These are phyloP conservation scores for Coregonus clupeaformis DNA, from an alignment of 2,113 vertebrate genomes.

Conservation along the genomic window DNA sequence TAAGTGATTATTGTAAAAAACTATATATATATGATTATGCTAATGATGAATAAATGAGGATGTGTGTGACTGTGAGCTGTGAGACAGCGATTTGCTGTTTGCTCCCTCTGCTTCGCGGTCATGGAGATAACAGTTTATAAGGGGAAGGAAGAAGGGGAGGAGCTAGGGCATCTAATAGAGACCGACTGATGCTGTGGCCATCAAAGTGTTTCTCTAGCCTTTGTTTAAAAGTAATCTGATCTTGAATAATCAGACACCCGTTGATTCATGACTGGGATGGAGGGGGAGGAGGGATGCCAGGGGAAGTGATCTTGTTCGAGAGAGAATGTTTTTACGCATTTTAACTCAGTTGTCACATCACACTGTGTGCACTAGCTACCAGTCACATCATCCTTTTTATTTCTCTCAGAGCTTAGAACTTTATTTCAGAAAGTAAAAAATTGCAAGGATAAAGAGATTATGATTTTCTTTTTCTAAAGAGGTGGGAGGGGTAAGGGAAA, in stretches of 20 bases:
- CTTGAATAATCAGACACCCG: conserved; percentile 60
- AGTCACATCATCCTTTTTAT: too few relatives aligned
- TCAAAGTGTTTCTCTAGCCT: conserved; percentile 57
- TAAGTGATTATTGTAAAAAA: conserved; percentile 59
- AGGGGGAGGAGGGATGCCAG: conserved; percentile 14
- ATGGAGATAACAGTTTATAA: conserved; percentile 66
- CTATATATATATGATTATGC: conserved; percentile 68
- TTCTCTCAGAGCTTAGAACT: neutral
- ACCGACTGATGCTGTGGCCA: conserved; percentile 43
- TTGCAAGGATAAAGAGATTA: too few relatives aligned
- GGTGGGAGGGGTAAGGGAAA: conserved; percentile 31
- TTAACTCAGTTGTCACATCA: neutral
- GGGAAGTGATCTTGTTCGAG: conserved; percentile 7
- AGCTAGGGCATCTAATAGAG: conserved; percentile 37
- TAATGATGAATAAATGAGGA: conserved; percentile 66
- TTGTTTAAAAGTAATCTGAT: conserved; percentile 64
- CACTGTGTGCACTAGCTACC: too few relatives aligned
- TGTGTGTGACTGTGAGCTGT: conserved; percentile 24
- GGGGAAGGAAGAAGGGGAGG: conserved; percentile 37
- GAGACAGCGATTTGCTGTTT: conserved; percentile 33
- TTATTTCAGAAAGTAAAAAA: too few relatives aligned
- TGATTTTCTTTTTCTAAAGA: neutral
- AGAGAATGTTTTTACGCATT: neutral
- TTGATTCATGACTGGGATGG: conserved; percentile 50
- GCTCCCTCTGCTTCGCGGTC: conserved; percentile 42